phyloP scores from a whole-genome alignment of 2,888 invertebrate genomes.

The Nephrotoma appendiculata region DNA sequence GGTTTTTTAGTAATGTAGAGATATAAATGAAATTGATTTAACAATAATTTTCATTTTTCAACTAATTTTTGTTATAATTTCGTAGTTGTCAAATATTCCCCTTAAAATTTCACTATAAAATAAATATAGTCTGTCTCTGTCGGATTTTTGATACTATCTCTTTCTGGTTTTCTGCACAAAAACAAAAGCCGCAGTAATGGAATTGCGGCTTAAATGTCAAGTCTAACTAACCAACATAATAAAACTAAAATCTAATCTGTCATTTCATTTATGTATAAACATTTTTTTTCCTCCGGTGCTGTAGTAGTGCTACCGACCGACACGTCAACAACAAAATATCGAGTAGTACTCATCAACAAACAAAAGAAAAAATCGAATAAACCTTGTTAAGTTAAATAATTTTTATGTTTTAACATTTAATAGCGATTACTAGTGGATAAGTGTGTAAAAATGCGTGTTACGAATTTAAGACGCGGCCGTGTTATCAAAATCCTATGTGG shows the following conservation, averaged over 20 bases:
- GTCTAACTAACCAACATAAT: not conserved
- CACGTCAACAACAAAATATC: not conserved
- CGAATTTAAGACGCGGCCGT: slow-evolving; percentile 43
- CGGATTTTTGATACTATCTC: no score
- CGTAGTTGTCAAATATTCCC: no score
- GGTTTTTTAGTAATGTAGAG: no score
- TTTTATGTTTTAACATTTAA: not conserved
- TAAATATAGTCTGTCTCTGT: no score
- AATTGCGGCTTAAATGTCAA: no score
- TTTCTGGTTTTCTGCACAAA: no score
- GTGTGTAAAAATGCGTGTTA: slow-evolving; percentile 39
- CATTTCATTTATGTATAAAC: not conserved
- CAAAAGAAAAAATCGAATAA: not conserved
- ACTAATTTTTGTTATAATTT: no score
- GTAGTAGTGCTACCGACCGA: not conserved
- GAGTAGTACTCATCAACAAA: not conserved
- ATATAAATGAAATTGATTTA: no score
- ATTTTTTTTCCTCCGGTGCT: not conserved
- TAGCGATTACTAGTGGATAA: not conserved
- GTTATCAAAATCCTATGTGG: slow-evolving; percentile 39
- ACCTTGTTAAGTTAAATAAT: not conserved
- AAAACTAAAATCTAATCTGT: not conserved
- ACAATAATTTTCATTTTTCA: no score
- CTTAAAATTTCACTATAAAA: no score
- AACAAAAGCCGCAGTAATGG: no score